A percentile compares a stretch with the other conserved stretches of the same genome.
phyloP scores from a whole-genome alignment of 2,888 invertebrate species.

The Merodon equestris region DNA sequence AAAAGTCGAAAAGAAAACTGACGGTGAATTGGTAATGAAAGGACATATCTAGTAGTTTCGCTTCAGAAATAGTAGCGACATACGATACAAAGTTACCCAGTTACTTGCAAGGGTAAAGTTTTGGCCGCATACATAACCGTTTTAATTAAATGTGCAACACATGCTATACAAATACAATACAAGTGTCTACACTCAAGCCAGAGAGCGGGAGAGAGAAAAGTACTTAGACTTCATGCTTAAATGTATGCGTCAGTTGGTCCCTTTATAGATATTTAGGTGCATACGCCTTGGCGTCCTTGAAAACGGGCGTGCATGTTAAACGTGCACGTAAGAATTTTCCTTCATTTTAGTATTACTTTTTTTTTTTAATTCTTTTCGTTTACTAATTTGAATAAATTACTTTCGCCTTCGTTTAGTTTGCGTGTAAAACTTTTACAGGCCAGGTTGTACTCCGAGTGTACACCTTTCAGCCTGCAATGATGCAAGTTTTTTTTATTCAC shows the following conservation, averaged over 20 bases:
- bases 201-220: not conserved
- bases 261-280: no score
- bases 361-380: not conserved
- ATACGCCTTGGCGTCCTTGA: slow-evolving; percentile 10
- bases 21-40: no score
- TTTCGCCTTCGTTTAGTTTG: slow-evolving; percentile 33
- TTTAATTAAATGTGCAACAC: slow-evolving; percentile 38
- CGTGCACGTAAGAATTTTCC: slow-evolving; percentile 3
- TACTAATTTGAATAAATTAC: slow-evolving; percentile 55
- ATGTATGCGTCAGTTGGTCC: no score
- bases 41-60: no score
- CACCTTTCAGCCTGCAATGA: no score
- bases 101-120: not conserved
- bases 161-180: not conserved
- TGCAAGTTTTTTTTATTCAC: no score
- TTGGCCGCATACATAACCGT: not conserved
- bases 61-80: no score
- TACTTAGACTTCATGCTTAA: not conserved
- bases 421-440: slow-evolving; percentile 35
- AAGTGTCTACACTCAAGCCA: not conserved
- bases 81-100: no score
- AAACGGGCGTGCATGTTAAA: slow-evolving; percentile 1
- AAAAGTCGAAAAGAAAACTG: not conserved
- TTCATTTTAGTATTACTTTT: no score
- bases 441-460: no score